phyloP scores from a whole-genome alignment of 2,888 invertebrate species.

The Drosophila subquinaria region DNA sequence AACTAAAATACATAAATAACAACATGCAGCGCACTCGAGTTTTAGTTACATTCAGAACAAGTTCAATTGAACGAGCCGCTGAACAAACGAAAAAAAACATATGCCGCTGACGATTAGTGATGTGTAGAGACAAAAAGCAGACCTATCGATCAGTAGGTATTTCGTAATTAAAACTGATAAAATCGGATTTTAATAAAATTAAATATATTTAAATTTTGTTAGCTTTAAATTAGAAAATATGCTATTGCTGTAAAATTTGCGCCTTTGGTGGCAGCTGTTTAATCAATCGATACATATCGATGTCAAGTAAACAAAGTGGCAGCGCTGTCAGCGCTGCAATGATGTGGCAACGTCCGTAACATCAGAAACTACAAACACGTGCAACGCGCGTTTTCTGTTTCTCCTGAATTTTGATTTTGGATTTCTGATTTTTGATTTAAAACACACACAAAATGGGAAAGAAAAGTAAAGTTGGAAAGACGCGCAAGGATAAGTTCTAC shows the following conservation, averaged over 20 bases:
- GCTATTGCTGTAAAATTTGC: background rate
- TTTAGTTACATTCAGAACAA: constrained; percentile 4
- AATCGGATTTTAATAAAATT: too few relatives aligned
- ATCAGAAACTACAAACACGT: constrained; percentile 51
- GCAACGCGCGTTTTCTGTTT: constrained; percentile 48
- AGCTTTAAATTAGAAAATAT: too few relatives aligned
- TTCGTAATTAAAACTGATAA: too few relatives aligned
- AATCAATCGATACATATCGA: background rate
- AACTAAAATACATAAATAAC: constrained; percentile 62
- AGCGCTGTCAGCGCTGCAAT: constrained; percentile 17
- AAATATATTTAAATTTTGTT: too few relatives aligned
- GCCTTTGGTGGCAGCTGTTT: background rate
- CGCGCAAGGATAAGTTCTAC: constrained; percentile 99
- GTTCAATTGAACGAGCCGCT: constrained; percentile 7
- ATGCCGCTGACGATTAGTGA: too few relatives aligned
- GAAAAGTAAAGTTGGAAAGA: constrained; percentile 98
- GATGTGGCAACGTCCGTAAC: constrained; percentile 42
- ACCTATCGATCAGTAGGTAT: too few relatives aligned
- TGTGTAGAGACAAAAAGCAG: too few relatives aligned
- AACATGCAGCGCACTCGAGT: constrained; percentile 39
- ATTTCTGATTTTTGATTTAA: constrained; percentile 6
- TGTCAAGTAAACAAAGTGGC: constrained; percentile 16
- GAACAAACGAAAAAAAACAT: background rate
- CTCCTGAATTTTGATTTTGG: constrained; percentile 9
- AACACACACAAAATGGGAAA: constrained; percentile 92